Base-by-base conservation (phyloP, 2,888 invertebrate genomes). In the Coenonympha glycerion region DNA sequence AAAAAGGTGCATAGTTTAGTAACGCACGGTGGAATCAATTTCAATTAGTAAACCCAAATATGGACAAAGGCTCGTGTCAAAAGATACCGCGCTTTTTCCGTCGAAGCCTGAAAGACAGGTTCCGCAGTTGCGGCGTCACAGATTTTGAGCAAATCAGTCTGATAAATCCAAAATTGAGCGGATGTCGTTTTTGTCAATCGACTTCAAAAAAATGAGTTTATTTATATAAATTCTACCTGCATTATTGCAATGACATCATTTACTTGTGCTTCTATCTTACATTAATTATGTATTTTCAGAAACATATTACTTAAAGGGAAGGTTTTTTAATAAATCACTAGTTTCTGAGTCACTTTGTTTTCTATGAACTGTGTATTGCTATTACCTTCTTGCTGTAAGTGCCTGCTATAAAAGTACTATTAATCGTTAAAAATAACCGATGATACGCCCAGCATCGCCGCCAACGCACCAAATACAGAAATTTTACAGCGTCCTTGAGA, bases 401-500 rank as follows among this genome's bases (percentile, higher is more conserved):
- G n/a, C n/a, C n/a, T n/a, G n/a, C n/a, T 13, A 13, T 13, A 30
- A 30, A 6, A 13, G n/a, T 13, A 6, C 11, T 13, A 5, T 13
- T 1, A 16, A 16, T 15, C 16, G 31, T 8, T 33, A 33, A 33
- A 33, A 33, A 37, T 22, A 22, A 22, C 21, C 22, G 9, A 37
- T 37, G 37, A 22, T 37, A 21, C 37, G 3, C 13, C 8, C 13
- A 37, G 37, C 13, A 13, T 37, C 13, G 22, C 22, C 37, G 21
- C 37, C 21, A 13, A 37, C 37, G 11, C 37, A 22, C 21, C 13
- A 22, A 13, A 22, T 37, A n/a, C 19, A 22, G 16, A n/a, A 6
- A 11, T 11, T 36, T 16, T 36, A 11, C 36, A 15, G 6, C 54
- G 59, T 56, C 60, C 60, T 59, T 61, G 60, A 58, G 53, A 50